Conservation (phyloP, 92 coral and sea anemone species). For the Umimayanthus chanpuru region DNA sequence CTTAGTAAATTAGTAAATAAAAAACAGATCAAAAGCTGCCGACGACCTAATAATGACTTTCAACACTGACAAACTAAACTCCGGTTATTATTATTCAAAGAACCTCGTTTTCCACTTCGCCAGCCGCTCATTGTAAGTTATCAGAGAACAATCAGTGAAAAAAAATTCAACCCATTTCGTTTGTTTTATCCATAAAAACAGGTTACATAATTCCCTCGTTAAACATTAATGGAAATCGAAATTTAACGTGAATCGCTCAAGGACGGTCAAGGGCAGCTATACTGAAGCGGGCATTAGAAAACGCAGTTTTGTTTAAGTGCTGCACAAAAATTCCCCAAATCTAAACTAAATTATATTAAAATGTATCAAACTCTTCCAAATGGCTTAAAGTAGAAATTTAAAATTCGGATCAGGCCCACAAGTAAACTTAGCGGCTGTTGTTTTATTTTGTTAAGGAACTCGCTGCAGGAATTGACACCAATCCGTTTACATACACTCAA, state of each 20-base stretch:
- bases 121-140: not conserved
- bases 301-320: not conserved
- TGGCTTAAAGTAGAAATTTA: not conserved
- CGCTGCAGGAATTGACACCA: conserved; percentile 5
- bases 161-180: conserved; percentile 21
- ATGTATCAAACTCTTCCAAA: not conserved
- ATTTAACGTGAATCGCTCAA: conserved; percentile 19
- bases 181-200: conserved; percentile 37
- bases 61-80: not conserved
- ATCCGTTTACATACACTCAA: not conserved
- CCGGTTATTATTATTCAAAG: not conserved
- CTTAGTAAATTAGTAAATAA: conserved; percentile 21
- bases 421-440: conserved; percentile 21
- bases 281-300: not conserved
- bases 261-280: not conserved
- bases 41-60: not conserved
- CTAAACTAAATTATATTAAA: not conserved
- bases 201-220: conserved; percentile 26
- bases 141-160: conserved; percentile 2
- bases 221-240: conserved; percentile 29
- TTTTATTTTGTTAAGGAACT: not conserved
- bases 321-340: not conserved
- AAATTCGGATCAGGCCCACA: not conserved
- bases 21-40: conserved; percentile 30
- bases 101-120: not conserved